Evolutionary conservation across 2,113 vertebrate genomes (phyloP).

Genomic region (Eurystomus gularis): DNA sequence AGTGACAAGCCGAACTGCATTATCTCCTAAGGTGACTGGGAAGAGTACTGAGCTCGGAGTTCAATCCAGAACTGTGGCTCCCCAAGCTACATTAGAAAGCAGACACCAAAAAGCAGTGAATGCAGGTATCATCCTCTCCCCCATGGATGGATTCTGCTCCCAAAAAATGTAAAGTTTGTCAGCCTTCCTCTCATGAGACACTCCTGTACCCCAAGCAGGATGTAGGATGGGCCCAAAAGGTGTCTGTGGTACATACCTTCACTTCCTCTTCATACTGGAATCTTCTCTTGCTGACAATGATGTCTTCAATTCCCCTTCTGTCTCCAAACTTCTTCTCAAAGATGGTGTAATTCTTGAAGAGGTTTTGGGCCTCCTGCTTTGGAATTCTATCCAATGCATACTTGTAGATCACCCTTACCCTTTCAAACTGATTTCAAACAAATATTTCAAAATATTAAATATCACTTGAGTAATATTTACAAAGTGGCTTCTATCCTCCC

Average conservation of each 20-base stretch:
- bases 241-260: slow-evolving; percentile 77
- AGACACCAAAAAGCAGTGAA: background rate
- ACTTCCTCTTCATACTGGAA: slow-evolving; percentile 99
- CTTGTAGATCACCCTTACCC: slow-evolving; percentile 95
- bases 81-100: background rate
- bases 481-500: background rate
- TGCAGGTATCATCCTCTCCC: background rate
- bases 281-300: slow-evolving; percentile 94
- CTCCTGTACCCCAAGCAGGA: fast-evolving
- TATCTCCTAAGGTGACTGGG: background rate
- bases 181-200: fast-evolving
- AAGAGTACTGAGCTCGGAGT: background rate
- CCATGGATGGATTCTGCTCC: background rate
- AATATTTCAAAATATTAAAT: slow-evolving; percentile 42
- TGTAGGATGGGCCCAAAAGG: background rate
- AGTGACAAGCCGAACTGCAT: background rate
- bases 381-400: slow-evolving; percentile 94
- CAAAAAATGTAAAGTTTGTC: too few species aligned
- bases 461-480: background rate
- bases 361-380: slow-evolving; percentile 93
- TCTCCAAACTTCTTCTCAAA: slow-evolving; percentile 99
- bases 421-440: slow-evolving; percentile 98
- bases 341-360: slow-evolving; percentile 97
- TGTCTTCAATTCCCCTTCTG: slow-evolving; percentile 94
- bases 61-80: background rate